Evolutionary conservation across 2,888 invertebrate genomes (phyloP), one percentile per base, ranked within the genome.

Genomic region (Anaspis maculata): DNA sequence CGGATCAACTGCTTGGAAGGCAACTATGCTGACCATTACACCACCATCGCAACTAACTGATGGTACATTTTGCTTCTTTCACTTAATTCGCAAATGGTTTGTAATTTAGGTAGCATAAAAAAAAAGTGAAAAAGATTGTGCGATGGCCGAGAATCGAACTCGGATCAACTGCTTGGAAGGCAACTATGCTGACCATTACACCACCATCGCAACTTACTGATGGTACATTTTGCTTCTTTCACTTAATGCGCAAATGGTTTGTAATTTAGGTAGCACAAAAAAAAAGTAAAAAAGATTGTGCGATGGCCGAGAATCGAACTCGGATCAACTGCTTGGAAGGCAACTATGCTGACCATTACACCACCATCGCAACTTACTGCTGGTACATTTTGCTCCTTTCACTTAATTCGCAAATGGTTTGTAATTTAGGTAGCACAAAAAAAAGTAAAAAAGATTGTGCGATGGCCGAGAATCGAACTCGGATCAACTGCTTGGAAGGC

Each of bases 321-420:
- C 64, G 64, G 63, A 63, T 63, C 64, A 64, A 63, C 64, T 64
- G 63, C 64, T 64, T 64, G 64, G 64, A 64, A 64, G 63, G 64
- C 64, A 64, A 63, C 64, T 63, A 64, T 63, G 64, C 63, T 64
- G 59, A 63, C 64, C 64, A 64, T 63, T 63, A 63, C 64, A 64
- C 64, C 64, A 63, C 62, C 64, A 64, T 63, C 62, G 64, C 64
- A 57, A n/a, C 28, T 28, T 28, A 10, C 6, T 24, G 10, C 24
- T 24, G 5, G 5, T 10, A 24, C 24, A 24, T 5, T 9, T 19
- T 9, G 9, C 9, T 19, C 19, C 5, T 19, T 9, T 19, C 19
- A 6, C 19, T 9, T 19, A n/a, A n/a, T n/a, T n/a, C n/a, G n/a
- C n/a, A n/a, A n/a, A n/a, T n/a, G n/a, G n/a, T 6, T 19, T 19